Percentiles rank a stretch among this genome's conserved stretches.
phyloP scores from a whole-genome alignment of 2,113 vertebrate species.

The Macaca mulatta region DNA sequence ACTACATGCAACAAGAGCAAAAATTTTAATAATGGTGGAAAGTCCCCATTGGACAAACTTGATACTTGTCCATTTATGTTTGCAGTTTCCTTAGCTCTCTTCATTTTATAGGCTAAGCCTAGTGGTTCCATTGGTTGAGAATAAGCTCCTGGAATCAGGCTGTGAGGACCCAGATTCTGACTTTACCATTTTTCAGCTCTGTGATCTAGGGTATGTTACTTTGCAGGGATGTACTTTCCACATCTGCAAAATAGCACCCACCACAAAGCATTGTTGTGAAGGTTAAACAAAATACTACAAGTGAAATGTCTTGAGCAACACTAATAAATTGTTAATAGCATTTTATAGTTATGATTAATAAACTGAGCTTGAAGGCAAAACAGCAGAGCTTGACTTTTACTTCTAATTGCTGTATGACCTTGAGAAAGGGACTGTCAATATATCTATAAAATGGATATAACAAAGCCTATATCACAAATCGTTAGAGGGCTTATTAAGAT shows the following conservation, averaged over 20 bases:
- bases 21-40: background rate
- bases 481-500: background rate
- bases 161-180: background rate
- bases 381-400: background rate
- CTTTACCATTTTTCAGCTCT: background rate
- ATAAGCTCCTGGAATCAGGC: background rate
- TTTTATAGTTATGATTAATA: slow-evolving; percentile 29
- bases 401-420: background rate
- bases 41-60: background rate
- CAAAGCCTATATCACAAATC: background rate
- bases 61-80: background rate
- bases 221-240: background rate
- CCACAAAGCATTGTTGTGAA: background rate
- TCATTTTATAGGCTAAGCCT: background rate
- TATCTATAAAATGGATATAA: background rate
- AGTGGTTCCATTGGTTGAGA: background rate
- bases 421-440: background rate
- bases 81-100: background rate
- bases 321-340: background rate
- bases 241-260: background rate
- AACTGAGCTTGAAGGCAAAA: slow-evolving; percentile 2
- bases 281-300: background rate
- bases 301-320: background rate
- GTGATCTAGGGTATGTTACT: background rate
- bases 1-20: background rate